phyloP scores from a whole-genome alignment of 1,140 invertebrate species.

The Hypsibius dujardini region DNA sequence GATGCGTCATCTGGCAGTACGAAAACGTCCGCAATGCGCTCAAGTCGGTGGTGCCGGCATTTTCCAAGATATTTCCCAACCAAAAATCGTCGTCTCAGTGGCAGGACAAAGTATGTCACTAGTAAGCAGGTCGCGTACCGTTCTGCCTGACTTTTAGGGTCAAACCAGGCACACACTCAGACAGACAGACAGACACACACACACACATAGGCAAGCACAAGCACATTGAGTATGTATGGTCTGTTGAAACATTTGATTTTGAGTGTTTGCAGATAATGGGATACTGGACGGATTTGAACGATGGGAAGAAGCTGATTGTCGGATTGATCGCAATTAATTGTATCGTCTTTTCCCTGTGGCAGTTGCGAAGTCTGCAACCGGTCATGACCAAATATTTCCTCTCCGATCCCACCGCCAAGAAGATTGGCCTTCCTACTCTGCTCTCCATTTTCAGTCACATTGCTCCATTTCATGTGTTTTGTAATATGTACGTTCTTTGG shows the following conservation, averaged over 20 bases:
- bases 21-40: conserved; percentile 47
- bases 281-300: conserved; percentile 54
- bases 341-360: conserved; percentile 64
- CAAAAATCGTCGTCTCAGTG: not conserved
- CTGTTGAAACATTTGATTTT: conserved; percentile 17
- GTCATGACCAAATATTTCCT: conserved; percentile 70
- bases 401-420: conserved; percentile 56
- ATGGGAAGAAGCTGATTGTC: conserved; percentile 57
- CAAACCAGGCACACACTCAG: no score
- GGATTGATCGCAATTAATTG: conserved; percentile 59
- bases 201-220: no score
- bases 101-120: not conserved
- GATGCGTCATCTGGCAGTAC: conserved; percentile 60
- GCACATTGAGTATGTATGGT: not conserved
- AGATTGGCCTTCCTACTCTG: conserved; percentile 51
- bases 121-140: not conserved
- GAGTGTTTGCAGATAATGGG: conserved; percentile 41
- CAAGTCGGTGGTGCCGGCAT: not conserved
- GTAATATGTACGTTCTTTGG: conserved; percentile 89
- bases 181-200: no score
- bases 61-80: not conserved
- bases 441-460: conserved; percentile 83
- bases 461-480: conserved; percentile 59
- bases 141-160: not conserved
- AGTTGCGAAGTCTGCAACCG: conserved; percentile 48